Evolutionary conservation across 2,113 vertebrate species (phyloP).

Genomic region (Poecilia latipinna): DNA sequence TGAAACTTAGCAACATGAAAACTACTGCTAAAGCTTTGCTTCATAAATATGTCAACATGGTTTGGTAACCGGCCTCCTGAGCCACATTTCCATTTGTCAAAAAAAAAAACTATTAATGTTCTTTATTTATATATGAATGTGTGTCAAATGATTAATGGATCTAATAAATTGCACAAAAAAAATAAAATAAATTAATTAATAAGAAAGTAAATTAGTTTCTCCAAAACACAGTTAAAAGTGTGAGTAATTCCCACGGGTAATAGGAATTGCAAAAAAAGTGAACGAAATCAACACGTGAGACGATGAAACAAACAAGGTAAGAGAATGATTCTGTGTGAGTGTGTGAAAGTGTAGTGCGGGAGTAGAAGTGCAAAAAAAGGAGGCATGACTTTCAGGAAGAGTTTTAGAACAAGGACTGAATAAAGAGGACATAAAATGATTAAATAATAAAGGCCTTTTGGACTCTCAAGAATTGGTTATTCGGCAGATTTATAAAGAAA

Average conservation of each 20-base stretch:
- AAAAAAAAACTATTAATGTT: not conserved
- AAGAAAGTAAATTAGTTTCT: not conserved
- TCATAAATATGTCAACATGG: not conserved
- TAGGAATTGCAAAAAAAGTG: not conserved
- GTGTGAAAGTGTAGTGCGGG: not conserved
- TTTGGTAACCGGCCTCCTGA: too few relatives aligned
- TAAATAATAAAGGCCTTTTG: not conserved
- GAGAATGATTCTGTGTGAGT: not conserved
- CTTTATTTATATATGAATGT: not conserved
- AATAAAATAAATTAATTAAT: too few relatives aligned
- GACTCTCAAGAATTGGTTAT: not conserved
- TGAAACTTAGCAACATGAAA: not conserved
- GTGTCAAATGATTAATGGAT: too few relatives aligned
- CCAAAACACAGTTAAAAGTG: not conserved
- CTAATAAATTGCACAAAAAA: too few relatives aligned
- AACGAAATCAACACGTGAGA: not conserved
- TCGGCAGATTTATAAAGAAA: not conserved
- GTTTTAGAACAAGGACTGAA: not conserved
- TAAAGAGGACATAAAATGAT: not conserved
- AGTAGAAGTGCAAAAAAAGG: not conserved
- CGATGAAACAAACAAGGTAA: not conserved
- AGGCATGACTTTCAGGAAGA: not conserved
- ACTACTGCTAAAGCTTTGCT: not conserved
- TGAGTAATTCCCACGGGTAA: not conserved
- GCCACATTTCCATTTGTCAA: not conserved